Percentiles rank a stretch among this genome's conserved stretches.
These are phyloP conservation scores for Lasioglossum malachurum DNA, from an alignment of 2,888 invertebrate genomes.

Conservation along the genomic window DNA sequence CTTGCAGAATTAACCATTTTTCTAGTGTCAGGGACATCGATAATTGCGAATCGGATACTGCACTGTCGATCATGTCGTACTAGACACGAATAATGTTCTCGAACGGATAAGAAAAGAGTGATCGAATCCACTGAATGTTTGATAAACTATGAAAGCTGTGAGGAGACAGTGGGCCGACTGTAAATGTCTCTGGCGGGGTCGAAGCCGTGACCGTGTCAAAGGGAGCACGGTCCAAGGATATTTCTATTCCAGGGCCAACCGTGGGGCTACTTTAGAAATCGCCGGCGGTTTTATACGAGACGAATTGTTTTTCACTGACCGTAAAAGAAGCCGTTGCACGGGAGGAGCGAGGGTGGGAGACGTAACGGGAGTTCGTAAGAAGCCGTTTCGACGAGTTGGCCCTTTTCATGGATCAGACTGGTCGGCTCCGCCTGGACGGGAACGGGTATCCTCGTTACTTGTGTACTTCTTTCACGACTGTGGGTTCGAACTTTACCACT, in stretches of 20 bases:
- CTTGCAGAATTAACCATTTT: slow-evolving; percentile 29
- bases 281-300: slow-evolving; percentile 55
- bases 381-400: slow-evolving; percentile 51
- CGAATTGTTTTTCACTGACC: slow-evolving; percentile 70
- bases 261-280: slow-evolving; percentile 47
- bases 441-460: slow-evolving; percentile 53
- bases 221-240: slow-evolving; percentile 18
- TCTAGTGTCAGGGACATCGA: not conserved
- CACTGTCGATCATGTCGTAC: not conserved
- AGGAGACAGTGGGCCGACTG: not conserved
- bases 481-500: slow-evolving; percentile 65
- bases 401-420: slow-evolving; percentile 63
- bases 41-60: not conserved
- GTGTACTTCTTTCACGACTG: slow-evolving; percentile 64
- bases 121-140: not conserved
- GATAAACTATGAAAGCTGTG: not conserved
- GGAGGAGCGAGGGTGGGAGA: not conserved
- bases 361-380: slow-evolving; percentile 58
- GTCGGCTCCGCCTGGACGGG: slow-evolving; percentile 43
- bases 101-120: not conserved
- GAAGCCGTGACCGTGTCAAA: slow-evolving; percentile 1
- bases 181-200: not conserved
- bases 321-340: slow-evolving; percentile 53
- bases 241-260: slow-evolving; percentile 27
- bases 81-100: too few species aligned